Evolutionary conservation across 2,113 vertebrate species (phyloP), one percentile per base, ranked within the genome.

Genomic region (Solenodon paradoxus): DNA sequence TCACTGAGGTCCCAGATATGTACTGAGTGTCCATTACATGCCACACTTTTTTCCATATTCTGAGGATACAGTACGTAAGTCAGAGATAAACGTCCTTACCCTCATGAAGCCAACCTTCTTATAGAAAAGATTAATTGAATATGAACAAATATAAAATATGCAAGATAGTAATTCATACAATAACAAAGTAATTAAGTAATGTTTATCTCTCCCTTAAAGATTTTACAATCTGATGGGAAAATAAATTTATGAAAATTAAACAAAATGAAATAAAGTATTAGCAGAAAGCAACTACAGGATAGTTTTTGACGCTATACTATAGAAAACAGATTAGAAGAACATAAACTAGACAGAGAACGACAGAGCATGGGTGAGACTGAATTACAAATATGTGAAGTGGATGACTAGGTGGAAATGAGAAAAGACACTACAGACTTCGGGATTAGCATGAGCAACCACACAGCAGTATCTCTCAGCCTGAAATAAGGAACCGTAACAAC

Each of bases 381-480:
- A 30, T 61, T 61, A 61, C 26, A 61, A 61, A 61, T 28, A 6
- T 40, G 38, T 35, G 24, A 66, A 45, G 20, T 45, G 53, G 8
- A 22, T 59, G 10, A 79, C 9, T 13, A 24, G 8, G 10, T 22
- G 11, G 12, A 53, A 92, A 86, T 51, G 32, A 68, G 3, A 68
- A 2, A 7, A 2, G 16, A 83, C 3, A 3, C 9, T 0, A 24
- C 57, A 32, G 9, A 1, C 9, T 13, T 1, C 20, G 45, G 16
- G n/a, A 38, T 2, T 0, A 69, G 2, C 5, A 35, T 71, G n/a
- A 32, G 42, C 75, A 30, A 47, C 8, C 8, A 2, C 42, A 22
- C 16, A 30, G 7, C 1, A 45, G 0, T 40, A 17, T 51, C 26
- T n/a, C 16, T 28, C 24, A 19, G 22, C 10, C 15, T 16, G 26